Evolutionary conservation across 2,888 invertebrate genomes (phyloP), one percentile per base, ranked within the genome.

Genomic region (Stenichneumon culpator): DNA sequence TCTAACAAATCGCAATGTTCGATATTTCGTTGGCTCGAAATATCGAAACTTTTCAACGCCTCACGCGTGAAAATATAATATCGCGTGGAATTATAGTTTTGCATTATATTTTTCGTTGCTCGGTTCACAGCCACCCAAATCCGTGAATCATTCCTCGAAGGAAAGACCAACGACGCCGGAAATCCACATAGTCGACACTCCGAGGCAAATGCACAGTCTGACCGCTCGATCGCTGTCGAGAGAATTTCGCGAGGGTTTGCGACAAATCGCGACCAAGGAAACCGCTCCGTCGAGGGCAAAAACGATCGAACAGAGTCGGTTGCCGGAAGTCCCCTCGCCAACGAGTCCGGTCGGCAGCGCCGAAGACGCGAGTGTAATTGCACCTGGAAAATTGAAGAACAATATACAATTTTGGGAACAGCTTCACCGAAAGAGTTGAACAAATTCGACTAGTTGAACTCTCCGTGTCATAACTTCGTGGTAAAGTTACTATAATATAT

Each of bases 141-240:
- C 72, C 7, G 22, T 57, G 0, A 87, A 85, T 63, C 83, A 72
- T 63, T 57, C 68, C n/a, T 73, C 79, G 63, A 91, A 90, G 65
- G 91, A 91, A 11, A 88, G 93, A 75, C 88, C 92, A 3, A 90
- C 89, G 3, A 93, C 92, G 1, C 93, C 93, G 36, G 92, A 94
- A 88, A 90, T 94, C 77, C 90, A 93, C 7, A 91, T 93, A 87
- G 86, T 93, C 65, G 92, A 92, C 82, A 89, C 90, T 1, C 93
- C 94, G 3, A 93, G 92, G 70, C 94, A 95, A 93, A 95, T 96
- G 82, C 97, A 97, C 94, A 97, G 97, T 93, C 94, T 97, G 86
- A 97, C 97, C 50, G 97, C 97, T 7, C 95, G 97, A 88, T 97
- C 97, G 90, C 95, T 97, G 82, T 96, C 97, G 3, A 96, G 95